phyloP scores from a whole-genome alignment of 2,113 vertebrate genomes.

The Pampusana beccarii region DNA sequence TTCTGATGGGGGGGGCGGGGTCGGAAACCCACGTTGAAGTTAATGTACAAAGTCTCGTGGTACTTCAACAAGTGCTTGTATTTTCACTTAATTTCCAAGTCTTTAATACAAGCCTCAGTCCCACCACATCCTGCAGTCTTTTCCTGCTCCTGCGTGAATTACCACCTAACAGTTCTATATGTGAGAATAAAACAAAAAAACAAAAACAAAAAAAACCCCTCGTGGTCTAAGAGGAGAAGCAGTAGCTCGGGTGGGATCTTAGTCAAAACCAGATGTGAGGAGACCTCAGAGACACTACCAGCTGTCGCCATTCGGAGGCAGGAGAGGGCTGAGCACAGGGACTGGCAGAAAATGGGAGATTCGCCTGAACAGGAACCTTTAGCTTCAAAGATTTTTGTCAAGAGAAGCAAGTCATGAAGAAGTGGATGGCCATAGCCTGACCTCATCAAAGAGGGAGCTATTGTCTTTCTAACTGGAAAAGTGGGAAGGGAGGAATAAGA shows the following conservation, averaged over 20 bases:
- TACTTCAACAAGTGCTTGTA: not conserved
- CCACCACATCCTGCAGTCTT: not conserved
- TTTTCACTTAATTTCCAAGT: not conserved
- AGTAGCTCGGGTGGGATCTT: not conserved
- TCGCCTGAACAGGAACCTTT: not conserved
- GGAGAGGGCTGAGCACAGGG: not conserved
- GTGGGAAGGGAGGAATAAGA: not conserved
- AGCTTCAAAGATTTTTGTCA: not conserved
- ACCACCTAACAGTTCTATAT: not conserved
- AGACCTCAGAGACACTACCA: not conserved
- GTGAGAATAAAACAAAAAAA: no score
- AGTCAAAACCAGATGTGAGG: not conserved
- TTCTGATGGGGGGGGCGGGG: not conserved
- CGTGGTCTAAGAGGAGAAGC: not conserved
- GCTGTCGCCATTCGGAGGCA: rapidly evolving
- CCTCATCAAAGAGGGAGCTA: not conserved
- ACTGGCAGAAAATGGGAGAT: not conserved
- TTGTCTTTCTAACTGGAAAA: not conserved
- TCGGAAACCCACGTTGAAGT: not conserved
- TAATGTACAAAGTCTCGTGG: not conserved
- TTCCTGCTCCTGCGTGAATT: not conserved
- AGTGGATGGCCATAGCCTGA: not conserved
- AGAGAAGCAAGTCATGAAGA: not conserved
- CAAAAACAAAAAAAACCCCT: not conserved
- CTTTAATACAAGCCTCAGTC: not conserved